phyloP scores from a whole-genome alignment of 2,888 invertebrate species.

The Cenopis cana region DNA sequence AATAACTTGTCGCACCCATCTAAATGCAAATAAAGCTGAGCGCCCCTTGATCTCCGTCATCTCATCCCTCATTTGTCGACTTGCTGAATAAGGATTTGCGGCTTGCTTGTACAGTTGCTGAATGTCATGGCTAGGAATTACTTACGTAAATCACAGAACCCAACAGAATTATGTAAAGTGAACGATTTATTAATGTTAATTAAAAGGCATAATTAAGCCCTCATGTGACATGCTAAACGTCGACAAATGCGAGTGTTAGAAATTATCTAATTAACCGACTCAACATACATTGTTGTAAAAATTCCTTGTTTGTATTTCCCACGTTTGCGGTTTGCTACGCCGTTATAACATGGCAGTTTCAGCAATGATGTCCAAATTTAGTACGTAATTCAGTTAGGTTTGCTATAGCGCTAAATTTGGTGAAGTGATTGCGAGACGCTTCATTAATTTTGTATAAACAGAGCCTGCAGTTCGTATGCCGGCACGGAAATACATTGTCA shows the following conservation, averaged over 20 bases:
- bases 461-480: constrained; percentile 26
- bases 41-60: constrained; percentile 71
- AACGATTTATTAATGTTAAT: background rate
- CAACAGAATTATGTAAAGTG: background rate
- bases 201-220: background rate
- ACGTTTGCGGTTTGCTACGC: background rate
- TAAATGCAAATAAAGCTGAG: constrained; percentile 78
- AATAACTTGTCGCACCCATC: constrained; percentile 76
- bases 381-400: constrained; percentile 10
- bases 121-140: constrained; percentile 9
- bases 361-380: constrained; percentile 25
- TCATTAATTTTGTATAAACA: constrained; percentile 34
- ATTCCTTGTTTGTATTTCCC: background rate
- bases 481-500: constrained; percentile 22
- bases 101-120: constrained; percentile 33
- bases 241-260: no score
- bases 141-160: background rate
- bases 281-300: no score
- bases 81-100: constrained; percentile 53
- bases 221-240: background rate
- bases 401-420: constrained; percentile 24
- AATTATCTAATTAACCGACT: no score
- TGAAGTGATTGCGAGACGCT: constrained; percentile 28
- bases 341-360: constrained; percentile 16
- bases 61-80: constrained; percentile 76